Conservation (phyloP, 1,140 invertebrate species). For the Dendroctonus ponderosae region DNA sequence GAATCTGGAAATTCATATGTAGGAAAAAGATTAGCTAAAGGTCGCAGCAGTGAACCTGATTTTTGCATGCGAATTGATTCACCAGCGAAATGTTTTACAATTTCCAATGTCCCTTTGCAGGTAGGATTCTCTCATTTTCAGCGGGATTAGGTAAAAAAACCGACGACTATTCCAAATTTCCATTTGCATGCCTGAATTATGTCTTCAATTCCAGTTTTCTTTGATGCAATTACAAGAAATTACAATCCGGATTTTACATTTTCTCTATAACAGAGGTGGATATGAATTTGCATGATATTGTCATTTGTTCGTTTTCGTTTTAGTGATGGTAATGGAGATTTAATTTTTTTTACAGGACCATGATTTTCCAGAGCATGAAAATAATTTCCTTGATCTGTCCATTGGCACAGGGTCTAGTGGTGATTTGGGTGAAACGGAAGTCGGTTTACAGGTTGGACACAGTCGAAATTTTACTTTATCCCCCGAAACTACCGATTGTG, state of each 20-base stretch:
- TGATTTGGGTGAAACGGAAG: constrained; percentile 66
- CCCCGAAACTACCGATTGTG: constrained; percentile 93
- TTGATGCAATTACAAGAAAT: too few relatives aligned
- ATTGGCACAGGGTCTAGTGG: constrained; percentile 68
- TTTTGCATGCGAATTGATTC: constrained; percentile 53
- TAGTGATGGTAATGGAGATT: background rate
- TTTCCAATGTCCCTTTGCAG: constrained; percentile 56
- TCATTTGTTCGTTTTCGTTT: too few relatives aligned
- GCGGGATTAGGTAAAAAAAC: background rate
- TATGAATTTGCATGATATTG: too few relatives aligned
- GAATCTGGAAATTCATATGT: constrained; percentile 72
- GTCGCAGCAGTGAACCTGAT: constrained; percentile 49
- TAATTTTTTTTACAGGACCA: constrained; percentile 48
- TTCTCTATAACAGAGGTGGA: too few relatives aligned
- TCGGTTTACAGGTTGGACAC: constrained; percentile 63
- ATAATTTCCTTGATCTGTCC: constrained; percentile 63
- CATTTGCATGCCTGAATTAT: too few relatives aligned
- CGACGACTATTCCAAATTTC: too few relatives aligned
- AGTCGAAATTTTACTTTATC: constrained; percentile 84
- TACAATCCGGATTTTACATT: too few relatives aligned
- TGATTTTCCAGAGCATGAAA: constrained; percentile 59
- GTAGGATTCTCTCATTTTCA: constrained; percentile 43
- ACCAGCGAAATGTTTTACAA: constrained; percentile 56
- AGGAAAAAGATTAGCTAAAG: constrained; percentile 73
- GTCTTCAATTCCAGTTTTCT: too few relatives aligned